These are phyloP conservation scores for Falco berigora DNA, from an alignment of 2,797 vertebrate species.

Conservation along the genomic window DNA sequence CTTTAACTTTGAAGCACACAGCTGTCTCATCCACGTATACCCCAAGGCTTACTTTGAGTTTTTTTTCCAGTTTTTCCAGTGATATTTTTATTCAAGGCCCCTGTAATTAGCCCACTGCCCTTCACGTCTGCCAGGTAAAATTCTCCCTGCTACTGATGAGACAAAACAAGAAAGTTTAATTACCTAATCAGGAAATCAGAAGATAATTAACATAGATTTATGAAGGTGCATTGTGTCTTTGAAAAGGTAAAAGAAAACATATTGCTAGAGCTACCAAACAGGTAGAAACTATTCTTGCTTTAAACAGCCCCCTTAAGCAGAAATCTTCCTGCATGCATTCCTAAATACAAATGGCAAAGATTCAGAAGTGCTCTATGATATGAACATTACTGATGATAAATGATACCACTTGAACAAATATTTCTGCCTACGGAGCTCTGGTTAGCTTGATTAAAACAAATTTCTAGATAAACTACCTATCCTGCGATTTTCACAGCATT, in stretches of 20 bases:
- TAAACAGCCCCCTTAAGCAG: neutral
- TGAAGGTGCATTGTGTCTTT: neutral
- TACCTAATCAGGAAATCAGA: neutral
- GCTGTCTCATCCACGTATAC: neutral
- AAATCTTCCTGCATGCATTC: neutral
- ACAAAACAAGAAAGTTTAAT: neutral
- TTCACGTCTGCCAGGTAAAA: neutral
- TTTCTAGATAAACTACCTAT: neutral
- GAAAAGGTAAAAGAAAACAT: neutral
- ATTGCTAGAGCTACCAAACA: neutral
- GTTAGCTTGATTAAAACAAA: neutral
- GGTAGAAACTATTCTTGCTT: neutral
- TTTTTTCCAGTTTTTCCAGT: neutral
- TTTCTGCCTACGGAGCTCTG: neutral
- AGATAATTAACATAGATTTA: neutral
- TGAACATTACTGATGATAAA: neutral
- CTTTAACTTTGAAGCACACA: neutral
- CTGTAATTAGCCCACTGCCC: neutral
- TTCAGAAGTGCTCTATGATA: neutral
- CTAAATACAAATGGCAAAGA: neutral
- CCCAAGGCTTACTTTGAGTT: rapidly evolving
- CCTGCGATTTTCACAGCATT: neutral
- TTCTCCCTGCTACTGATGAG: neutral
- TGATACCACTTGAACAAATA: neutral
- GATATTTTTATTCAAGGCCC: neutral